Percentiles rank a stretch among this genome's conserved stretches.
These are phyloP conservation scores for Cuculus canorus DNA, from an alignment of 2,797 vertebrate genomes.

Conservation along the genomic window DNA sequence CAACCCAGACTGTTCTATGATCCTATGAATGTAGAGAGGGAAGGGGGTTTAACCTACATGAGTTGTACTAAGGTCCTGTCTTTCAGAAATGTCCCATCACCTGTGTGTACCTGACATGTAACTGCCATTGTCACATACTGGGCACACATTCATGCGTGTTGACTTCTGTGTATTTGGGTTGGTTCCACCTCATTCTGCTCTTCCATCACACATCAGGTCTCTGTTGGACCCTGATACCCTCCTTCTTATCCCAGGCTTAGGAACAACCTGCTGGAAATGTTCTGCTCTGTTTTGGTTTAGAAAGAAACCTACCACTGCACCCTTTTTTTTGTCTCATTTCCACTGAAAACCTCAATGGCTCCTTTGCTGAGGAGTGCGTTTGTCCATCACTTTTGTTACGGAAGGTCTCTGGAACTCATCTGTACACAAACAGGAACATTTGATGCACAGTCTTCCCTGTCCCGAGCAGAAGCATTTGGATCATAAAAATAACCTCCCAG, in stretches of 20 bases:
- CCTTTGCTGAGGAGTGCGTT: background rate
- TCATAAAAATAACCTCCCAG: background rate
- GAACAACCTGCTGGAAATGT: background rate
- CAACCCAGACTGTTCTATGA: too few relatives aligned
- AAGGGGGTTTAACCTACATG: background rate
- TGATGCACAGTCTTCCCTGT: fast-evolving
- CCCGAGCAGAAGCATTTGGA: background rate
- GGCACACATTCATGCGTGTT: fast-evolving
- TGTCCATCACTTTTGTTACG: fast-evolving
- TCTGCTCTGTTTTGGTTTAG: background rate
- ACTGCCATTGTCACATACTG: background rate
- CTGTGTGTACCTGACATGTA: background rate
- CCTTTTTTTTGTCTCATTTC: background rate
- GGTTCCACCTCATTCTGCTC: background rate
- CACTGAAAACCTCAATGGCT: background rate
- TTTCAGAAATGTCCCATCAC: background rate
- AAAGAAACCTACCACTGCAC: background rate
- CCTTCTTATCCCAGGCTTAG: background rate
- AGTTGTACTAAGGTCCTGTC: background rate
- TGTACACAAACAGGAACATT: background rate
- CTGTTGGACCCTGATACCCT: background rate
- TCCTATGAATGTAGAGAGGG: too few relatives aligned
- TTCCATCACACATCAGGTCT: fast-evolving
- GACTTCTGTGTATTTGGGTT: background rate
- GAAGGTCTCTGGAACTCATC: background rate